Evolutionary conservation across 2,888 invertebrate species (phyloP), one percentile per base, ranked within the genome.

Genomic region (Eristalis pertinax): DNA sequence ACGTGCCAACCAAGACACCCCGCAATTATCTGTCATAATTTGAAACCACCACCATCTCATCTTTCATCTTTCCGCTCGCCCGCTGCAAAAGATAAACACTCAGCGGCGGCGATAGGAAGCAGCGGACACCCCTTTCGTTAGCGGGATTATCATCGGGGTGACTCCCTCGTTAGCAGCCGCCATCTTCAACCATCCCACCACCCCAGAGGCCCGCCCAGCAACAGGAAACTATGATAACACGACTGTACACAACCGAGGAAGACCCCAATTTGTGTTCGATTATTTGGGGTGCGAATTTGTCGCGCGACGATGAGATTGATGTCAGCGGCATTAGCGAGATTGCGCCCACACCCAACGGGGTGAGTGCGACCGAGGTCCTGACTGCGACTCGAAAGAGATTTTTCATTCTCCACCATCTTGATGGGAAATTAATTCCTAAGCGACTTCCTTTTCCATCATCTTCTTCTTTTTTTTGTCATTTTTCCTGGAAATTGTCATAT

Each of bases 191-290:
- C 60, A 68, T 15, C 43, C 60, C 43, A n/a, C 24, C 29, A 13
- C 62, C 68, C 32, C 32, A 2, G 32, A 32, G 32, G 32, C 32
- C 63, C 50, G n/a, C 67, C 24, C 35, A 24, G 65, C 58, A 60
- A 79, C 68, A 68, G 72, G 68, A 88, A 90, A 91, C 89, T 90
- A 93, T 93, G 93, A 90, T 93, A 91, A 92, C 92, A 89, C 90
- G 91, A 89, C 91, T 93, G 43, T 93, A 92, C 88, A 91, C 92
- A 88, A 91, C 92, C 88, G 92, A 92, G 88, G 92, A 92, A 90
- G 92, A 92, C 90, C 92, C 92, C 88, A 91, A 90, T 89, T 91
- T 92, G 89, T 93, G 93, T 90, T 91, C 92, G 86, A 91, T 91
- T 90, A 91, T 92, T 89, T 92, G 92, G 92, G 92, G 92, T 84